A percentile compares a stretch with the other conserved stretches of the same genome.
phyloP scores from a whole-genome alignment of 2,888 invertebrate genomes.

The Eremobia ochroleuca region DNA sequence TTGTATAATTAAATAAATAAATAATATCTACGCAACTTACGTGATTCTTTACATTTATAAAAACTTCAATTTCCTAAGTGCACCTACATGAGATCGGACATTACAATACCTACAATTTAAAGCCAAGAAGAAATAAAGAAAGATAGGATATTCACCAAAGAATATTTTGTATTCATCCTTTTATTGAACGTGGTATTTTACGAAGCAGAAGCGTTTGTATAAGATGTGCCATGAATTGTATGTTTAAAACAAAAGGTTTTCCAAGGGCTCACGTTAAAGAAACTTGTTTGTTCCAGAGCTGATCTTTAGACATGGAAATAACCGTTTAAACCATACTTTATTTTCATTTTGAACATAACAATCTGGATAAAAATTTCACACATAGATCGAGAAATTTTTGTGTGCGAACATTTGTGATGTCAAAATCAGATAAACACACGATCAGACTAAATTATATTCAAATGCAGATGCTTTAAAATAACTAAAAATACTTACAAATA shows the following conservation, averaged over 20 bases:
- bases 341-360: background rate
- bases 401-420: background rate
- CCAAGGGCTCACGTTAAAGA: background rate
- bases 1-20: too few species aligned
- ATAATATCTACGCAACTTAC: background rate
- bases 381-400: background rate
- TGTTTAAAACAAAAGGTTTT: conserved; percentile 25
- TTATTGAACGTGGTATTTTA: conserved; percentile 5
- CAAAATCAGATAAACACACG: background rate
- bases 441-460: background rate
- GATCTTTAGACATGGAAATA: conserved; percentile 13
- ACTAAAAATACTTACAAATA: background rate
- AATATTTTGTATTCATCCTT: conserved; percentile 18
- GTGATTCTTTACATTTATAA: too few species aligned
- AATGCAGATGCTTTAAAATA: background rate
- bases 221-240: conserved; percentile 18
- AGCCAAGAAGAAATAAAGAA: background rate
- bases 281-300: background rate
- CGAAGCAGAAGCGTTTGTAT: conserved; percentile 10
- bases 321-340: background rate
- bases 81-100: background rate
- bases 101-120: background rate
- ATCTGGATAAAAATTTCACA: background rate
- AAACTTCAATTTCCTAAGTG: background rate
- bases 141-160: background rate